These are phyloP conservation scores for Yasuhikotakia modesta DNA, from an alignment of 2,797 vertebrate species.

Conservation along the genomic window DNA sequence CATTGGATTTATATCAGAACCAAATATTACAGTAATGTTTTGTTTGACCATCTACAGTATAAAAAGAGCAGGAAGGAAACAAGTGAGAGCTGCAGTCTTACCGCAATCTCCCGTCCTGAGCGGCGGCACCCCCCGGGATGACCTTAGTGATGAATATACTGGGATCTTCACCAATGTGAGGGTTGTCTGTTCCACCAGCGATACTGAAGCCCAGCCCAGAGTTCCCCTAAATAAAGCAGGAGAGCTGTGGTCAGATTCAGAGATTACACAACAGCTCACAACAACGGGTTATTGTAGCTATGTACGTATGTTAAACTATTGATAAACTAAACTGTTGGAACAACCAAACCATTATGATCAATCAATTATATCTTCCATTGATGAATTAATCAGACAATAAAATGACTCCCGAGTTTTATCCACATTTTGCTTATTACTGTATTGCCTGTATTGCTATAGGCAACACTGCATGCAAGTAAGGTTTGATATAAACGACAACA, in stretches of 20 bases:
- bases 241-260: slow-evolving; percentile 29
- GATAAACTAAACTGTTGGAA: not conserved
- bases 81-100: slow-evolving; percentile 62
- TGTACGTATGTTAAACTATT: no score
- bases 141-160: slow-evolving; percentile 99
- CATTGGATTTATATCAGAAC: not conserved
- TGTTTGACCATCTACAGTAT: no score
- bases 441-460: no score
- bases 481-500: no score
- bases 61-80: not conserved
- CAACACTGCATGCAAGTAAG: no score
- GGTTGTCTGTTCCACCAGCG: slow-evolving; percentile 95
- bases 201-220: slow-evolving; percentile 98
- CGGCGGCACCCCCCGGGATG: slow-evolving; percentile 92
- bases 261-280: not conserved
- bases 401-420: not conserved
- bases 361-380: not conserved
- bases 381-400: not conserved
- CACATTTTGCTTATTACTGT: not conserved
- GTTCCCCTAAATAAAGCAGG: slow-evolving; percentile 78
- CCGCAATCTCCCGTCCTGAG: slow-evolving; percentile 93
- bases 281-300: no score
- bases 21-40: no score
- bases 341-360: not conserved
- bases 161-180: slow-evolving; percentile 95